A percentile compares a stretch with the other conserved stretches of the same genome.
Evolutionary conservation across 2,888 invertebrate genomes (phyloP).

Genomic region (Eristalis tenax): DNA sequence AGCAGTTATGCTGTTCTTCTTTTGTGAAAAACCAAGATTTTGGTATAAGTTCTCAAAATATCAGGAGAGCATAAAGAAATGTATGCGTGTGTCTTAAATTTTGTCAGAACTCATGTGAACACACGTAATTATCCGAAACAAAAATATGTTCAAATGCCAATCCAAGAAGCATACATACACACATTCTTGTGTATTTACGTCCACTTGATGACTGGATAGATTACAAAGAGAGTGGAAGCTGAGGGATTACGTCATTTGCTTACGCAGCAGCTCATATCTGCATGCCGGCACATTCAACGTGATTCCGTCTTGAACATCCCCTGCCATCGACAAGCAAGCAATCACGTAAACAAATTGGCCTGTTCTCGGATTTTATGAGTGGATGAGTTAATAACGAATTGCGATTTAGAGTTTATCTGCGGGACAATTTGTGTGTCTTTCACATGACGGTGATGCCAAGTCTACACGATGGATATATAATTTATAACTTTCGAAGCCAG

Average conservation of each 20-base stretch:
- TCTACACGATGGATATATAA: not conserved
- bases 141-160: not conserved
- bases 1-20: not conserved
- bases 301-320: not conserved
- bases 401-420: not conserved
- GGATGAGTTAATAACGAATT: not conserved
- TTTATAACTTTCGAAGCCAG: not conserved
- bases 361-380: not conserved
- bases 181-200: not conserved
- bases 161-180: not conserved
- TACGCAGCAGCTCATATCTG: not conserved
- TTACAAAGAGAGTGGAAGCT: not conserved
- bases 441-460: not conserved
- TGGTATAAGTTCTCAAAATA: no score
- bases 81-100: no score
- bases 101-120: no score
- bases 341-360: not conserved
- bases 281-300: not conserved
- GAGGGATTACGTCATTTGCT: constrained; percentile 18
- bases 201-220: not conserved
- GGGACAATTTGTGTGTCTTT: not conserved
- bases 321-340: not conserved
- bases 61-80: no score
- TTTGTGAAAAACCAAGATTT: not conserved
- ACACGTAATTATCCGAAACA: not conserved